These are phyloP conservation scores for Dorcus hopei DNA, from an alignment of 2,888 invertebrate genomes.

Conservation along the genomic window DNA sequence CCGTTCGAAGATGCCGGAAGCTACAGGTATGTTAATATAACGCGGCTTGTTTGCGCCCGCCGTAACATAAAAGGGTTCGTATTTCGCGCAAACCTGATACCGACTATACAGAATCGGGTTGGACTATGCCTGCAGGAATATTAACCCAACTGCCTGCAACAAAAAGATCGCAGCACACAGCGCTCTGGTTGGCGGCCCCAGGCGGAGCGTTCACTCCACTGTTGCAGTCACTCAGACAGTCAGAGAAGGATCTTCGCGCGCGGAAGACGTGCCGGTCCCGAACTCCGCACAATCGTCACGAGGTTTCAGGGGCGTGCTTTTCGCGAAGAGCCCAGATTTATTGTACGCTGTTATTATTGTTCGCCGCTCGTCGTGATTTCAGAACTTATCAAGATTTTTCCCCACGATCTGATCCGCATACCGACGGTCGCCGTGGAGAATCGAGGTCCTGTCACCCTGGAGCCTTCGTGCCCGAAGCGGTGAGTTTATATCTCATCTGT, in stretches of 20 bases:
- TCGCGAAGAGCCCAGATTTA: not conserved
- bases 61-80: constrained; percentile 41
- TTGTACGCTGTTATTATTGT: not conserved
- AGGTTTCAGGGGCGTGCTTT: constrained; percentile 18
- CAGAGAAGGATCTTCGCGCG: constrained; percentile 24
- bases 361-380: not conserved
- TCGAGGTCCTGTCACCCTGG: constrained; percentile 43
- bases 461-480: constrained; percentile 47
- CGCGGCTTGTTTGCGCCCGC: constrained; percentile 37
- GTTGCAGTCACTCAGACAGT: constrained; percentile 33
- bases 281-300: constrained; percentile 20
- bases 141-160: constrained; percentile 44
- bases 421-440: constrained; percentile 36
- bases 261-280: constrained; percentile 21
- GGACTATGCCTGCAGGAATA: constrained; percentile 41
- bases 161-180: constrained; percentile 37
- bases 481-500: constrained; percentile 31
- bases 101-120: constrained; percentile 34
- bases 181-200: constrained; percentile 37
- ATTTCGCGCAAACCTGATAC: constrained; percentile 42
- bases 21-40: constrained; percentile 31
- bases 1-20: constrained; percentile 27
- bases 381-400: constrained; percentile 37
- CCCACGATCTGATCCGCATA: constrained; percentile 35
- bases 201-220: constrained; percentile 34